These are phyloP conservation scores for Gallinago media DNA, from an alignment of 2,113 vertebrate species.

Conservation along the genomic window DNA sequence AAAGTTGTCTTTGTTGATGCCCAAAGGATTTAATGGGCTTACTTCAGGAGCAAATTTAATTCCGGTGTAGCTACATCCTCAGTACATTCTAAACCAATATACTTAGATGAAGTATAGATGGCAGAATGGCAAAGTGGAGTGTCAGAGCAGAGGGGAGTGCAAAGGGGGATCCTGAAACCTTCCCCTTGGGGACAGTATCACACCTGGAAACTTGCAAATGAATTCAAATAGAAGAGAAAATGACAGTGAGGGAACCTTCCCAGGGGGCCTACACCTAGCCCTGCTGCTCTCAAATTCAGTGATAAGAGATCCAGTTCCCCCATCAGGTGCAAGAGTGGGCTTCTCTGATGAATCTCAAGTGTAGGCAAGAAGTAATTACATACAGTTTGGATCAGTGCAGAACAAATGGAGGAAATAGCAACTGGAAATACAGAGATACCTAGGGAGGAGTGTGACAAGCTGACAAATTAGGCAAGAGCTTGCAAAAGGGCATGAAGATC, in stretches of 20 bases:
- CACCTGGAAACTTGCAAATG: not conserved
- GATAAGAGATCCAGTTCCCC: not conserved
- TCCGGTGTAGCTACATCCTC: not conserved
- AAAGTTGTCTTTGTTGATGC: not conserved
- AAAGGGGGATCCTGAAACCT: not conserved
- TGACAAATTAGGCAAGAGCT: not conserved
- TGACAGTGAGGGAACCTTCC: not conserved
- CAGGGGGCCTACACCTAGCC: not conserved
- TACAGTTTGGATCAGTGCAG: not conserved
- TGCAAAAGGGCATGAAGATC: not conserved
- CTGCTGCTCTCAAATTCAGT: not conserved
- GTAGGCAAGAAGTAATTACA: not conserved
- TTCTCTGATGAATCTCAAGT: not conserved
- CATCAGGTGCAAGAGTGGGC: not conserved
- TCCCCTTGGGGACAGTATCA: not conserved
- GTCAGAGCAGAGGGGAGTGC: not conserved
- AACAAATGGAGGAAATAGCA: not conserved
- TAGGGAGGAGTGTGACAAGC: not conserved
- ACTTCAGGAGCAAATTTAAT: not conserved
- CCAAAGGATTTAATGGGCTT: not conserved
- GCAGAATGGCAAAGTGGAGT: not conserved
- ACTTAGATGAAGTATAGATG: not conserved
- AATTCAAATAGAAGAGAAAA: not conserved
- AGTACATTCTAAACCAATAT: not conserved
- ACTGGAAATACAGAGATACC: not conserved